Evolutionary conservation across 2,888 invertebrate species (phyloP).

Genomic region (Cheilosia variabilis): DNA sequence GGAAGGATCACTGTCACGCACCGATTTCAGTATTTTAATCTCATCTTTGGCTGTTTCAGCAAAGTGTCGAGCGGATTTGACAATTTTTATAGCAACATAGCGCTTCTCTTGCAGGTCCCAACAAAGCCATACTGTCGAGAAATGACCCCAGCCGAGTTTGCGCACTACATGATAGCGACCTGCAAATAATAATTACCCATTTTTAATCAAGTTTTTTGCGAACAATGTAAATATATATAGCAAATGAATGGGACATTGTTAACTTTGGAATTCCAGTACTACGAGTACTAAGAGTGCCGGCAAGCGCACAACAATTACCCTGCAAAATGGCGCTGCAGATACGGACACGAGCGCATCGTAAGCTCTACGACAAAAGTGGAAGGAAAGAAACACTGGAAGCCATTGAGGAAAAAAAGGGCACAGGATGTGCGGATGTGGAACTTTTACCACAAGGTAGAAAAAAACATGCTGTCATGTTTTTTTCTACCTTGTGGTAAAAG

Average conservation of each 20-base stretch:
- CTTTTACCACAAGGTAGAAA: no score
- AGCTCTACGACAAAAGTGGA: no score
- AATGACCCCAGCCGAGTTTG: slow-evolving; percentile 97
- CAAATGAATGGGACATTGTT: not conserved
- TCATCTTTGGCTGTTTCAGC: slow-evolving; percentile 99
- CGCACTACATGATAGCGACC: slow-evolving; percentile 85
- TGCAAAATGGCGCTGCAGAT: no score
- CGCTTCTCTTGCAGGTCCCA: slow-evolving; percentile 98
- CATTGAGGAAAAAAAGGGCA: no score
- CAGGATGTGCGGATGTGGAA: no score
- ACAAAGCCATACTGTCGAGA: slow-evolving; percentile 99
- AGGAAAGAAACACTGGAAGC: no score
- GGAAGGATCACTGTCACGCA: slow-evolving; percentile 95
- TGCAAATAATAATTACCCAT: slow-evolving; percentile 61
- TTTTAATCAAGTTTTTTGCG: not conserved
- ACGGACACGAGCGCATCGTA: no score
- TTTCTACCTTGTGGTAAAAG: no score
- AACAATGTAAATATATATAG: not conserved
- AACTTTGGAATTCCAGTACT: no score
- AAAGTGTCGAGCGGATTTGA: slow-evolving; percentile 99
- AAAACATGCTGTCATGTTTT: no score
- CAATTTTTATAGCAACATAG: slow-evolving; percentile 99
- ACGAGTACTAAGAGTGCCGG: no score
- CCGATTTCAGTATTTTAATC: slow-evolving; percentile 98
- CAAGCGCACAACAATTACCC: no score